These are phyloP conservation scores for Dilophus febrilis DNA, from an alignment of 2,888 invertebrate species.

Conservation along the genomic window DNA sequence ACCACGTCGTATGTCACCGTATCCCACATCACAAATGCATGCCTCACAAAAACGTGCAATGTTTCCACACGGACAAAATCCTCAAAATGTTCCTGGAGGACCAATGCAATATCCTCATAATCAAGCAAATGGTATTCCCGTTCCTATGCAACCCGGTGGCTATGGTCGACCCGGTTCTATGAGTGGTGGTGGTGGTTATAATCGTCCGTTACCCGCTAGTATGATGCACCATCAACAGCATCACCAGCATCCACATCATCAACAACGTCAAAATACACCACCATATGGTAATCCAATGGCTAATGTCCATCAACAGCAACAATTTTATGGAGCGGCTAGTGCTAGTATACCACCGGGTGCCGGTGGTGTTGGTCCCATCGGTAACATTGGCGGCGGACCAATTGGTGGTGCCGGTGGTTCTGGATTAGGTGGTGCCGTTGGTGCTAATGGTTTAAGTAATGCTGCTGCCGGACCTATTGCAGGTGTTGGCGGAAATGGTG, in stretches of 20 bases:
- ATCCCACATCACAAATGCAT: constrained; percentile 73
- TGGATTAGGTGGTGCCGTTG: no score
- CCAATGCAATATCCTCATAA: constrained; percentile 27
- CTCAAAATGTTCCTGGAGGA: constrained; percentile 36
- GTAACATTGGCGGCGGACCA: constrained; percentile 16
- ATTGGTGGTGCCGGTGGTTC: constrained; percentile 57
- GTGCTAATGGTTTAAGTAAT: no score
- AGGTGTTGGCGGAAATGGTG: constrained; percentile 19
- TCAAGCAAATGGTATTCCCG: constrained; percentile 25
- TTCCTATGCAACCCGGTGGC: constrained; percentile 33
- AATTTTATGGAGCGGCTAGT: constrained; percentile 33
- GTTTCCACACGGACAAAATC: constrained; percentile 35
- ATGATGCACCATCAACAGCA: constrained; percentile 37
- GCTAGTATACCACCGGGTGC: constrained; percentile 30
- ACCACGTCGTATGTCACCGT: constrained; percentile 67
- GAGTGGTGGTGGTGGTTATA: constrained; percentile 17
- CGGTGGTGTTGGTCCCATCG: constrained; percentile 15
- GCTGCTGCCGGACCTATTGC: no score
- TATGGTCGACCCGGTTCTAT: constrained; percentile 27
- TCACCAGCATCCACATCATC: constrained; percentile 23
- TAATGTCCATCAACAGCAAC: constrained; percentile 32
- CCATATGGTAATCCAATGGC: constrained; percentile 32
- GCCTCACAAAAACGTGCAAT: constrained; percentile 52
- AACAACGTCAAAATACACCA: constrained; percentile 37
- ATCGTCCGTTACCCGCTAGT: constrained; percentile 11